phyloP scores from a whole-genome alignment of 2,113 vertebrate species.

The Athene cunicularia region DNA sequence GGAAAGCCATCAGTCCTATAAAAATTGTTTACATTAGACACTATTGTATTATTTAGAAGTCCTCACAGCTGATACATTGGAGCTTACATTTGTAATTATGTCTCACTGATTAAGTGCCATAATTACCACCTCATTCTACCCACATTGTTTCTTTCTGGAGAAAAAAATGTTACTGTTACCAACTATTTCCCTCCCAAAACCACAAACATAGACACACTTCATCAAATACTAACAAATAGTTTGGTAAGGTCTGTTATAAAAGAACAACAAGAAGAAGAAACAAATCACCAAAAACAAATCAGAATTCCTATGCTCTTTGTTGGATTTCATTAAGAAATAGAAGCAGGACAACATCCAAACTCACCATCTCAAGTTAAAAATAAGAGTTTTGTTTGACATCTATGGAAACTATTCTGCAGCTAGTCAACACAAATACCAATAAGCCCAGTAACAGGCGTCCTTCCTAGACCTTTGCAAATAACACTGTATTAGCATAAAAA shows the following conservation, averaged over 20 bases:
- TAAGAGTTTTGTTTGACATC: background rate
- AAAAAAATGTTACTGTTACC: background rate
- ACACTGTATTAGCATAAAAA: background rate
- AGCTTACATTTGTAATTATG: background rate
- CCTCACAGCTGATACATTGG: background rate
- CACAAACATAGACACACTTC: background rate
- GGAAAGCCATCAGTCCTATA: background rate
- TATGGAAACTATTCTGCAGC: background rate
- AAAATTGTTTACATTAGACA: background rate
- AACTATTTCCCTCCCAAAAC: background rate
- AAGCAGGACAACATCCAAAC: background rate
- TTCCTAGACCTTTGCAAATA: background rate
- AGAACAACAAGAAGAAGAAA: background rate
- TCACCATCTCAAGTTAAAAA: background rate
- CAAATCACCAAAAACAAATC: background rate
- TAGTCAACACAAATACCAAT: conserved; percentile 33
- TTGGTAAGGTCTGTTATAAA: background rate
- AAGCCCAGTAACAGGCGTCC: background rate
- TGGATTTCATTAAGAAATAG: background rate
- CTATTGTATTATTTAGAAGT: background rate
- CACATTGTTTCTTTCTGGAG: background rate
- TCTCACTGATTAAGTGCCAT: background rate
- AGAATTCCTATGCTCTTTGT: background rate
- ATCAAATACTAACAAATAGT: background rate
- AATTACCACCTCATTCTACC: background rate